Evolutionary conservation across 2,797 vertebrate genomes (phyloP).

Genomic region (Bradypus variegatus): DNA sequence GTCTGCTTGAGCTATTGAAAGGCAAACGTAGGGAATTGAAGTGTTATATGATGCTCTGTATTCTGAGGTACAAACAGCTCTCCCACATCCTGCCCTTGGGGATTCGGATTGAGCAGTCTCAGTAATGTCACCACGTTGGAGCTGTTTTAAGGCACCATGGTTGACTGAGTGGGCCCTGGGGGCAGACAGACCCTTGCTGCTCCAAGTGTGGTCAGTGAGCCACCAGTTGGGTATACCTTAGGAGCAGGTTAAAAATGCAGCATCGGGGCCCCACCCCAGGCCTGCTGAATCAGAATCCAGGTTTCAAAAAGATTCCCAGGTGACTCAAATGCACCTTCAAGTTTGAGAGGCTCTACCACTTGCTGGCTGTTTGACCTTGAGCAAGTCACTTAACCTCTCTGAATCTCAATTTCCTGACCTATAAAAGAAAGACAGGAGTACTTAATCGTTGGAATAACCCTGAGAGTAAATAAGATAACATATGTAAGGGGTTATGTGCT

Average conservation of each 20-base stretch:
- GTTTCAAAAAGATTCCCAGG: background rate
- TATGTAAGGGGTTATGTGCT: background rate
- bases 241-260: background rate
- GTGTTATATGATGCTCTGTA: background rate
- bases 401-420: constrained; percentile 20
- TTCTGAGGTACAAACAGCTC: background rate
- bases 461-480: background rate
- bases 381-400: background rate
- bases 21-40: background rate
- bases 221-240: background rate
- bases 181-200: background rate
- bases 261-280: background rate
- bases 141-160: background rate
- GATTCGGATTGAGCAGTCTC: background rate
- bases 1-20: background rate
- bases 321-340: background rate
- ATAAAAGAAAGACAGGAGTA: background rate
- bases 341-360: background rate
- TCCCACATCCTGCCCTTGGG: background rate
- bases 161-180: background rate
- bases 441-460: background rate
- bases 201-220: background rate
- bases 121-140: background rate
- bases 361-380: background rate
- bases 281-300: background rate